phyloP scores from a whole-genome alignment of 2,797 vertebrate genomes.

The Hemitrygon akajei region DNA sequence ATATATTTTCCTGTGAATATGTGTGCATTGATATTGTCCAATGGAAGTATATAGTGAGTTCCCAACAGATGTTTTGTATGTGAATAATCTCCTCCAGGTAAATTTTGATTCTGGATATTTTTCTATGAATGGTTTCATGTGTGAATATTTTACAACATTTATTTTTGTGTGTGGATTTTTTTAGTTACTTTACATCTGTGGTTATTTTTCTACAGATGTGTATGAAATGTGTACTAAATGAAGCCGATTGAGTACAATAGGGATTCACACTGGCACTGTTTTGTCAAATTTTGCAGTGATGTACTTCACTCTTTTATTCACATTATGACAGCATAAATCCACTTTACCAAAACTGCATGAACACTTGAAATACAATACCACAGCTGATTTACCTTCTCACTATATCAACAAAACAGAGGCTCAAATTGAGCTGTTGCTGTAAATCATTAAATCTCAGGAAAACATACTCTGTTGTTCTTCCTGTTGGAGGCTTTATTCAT shows the following conservation, averaged over 20 bases:
- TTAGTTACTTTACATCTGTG: neutral
- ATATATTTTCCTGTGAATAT: too few relatives aligned
- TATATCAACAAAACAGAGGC: conserved; percentile 25
- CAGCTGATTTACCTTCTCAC: conserved; percentile 21
- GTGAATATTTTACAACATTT: too few relatives aligned
- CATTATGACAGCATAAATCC: conserved; percentile 34
- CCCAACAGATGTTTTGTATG: too few relatives aligned
- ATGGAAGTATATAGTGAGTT: too few relatives aligned
- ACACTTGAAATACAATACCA: conserved; percentile 23
- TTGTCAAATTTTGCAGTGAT: conserved; percentile 33
- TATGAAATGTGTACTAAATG: neutral
- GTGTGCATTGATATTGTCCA: too few relatives aligned
- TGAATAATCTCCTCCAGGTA: too few relatives aligned
- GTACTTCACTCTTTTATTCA: conserved; percentile 36
- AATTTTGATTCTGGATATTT: too few relatives aligned
- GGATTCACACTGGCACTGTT: neutral
- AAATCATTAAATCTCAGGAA: conserved; percentile 8
- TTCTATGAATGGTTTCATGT: too few relatives aligned
- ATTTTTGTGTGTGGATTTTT: too few relatives aligned
- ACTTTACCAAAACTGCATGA: conserved; percentile 36
- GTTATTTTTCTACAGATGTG: neutral
- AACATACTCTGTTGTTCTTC: neutral
- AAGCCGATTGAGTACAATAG: neutral
- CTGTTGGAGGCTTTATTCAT: conserved; percentile 16
- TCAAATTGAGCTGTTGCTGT: conserved; percentile 16